Evolutionary conservation across 1,140 invertebrate genomes (phyloP).

Genomic region (Bombus confusus): DNA sequence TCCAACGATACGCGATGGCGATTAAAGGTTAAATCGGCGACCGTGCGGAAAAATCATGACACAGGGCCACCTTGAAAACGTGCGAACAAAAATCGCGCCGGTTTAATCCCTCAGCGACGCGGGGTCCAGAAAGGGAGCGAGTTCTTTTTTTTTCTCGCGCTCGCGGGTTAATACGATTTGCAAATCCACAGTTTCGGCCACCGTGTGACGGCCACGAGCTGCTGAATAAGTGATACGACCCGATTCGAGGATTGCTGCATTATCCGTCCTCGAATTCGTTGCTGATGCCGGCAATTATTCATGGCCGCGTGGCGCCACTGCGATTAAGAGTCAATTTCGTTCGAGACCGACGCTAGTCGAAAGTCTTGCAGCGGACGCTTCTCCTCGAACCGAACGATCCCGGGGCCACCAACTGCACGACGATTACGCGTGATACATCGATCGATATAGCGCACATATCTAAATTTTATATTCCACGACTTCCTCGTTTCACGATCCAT

Average conservation of each 20-base stretch:
- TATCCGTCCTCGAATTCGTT: conserved; percentile 79
- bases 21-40: conserved; percentile 7
- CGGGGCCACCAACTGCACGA: neutral
- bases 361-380: conserved; percentile 31
- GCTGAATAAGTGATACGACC: conserved; percentile 78
- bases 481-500: neutral
- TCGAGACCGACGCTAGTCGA: conserved; percentile 37
- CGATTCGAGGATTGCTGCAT: conserved; percentile 73
- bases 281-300: conserved; percentile 78
- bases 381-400: conserved; percentile 34
- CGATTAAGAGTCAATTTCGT: conserved; percentile 68
- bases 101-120: conserved; percentile 52
- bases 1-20: neutral
- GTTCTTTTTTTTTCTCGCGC: conserved; percentile 23
- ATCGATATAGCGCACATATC: neutral
- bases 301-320: conserved; percentile 73
- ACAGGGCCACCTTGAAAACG: conserved; percentile 30
- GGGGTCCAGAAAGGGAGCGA: neutral
- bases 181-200: conserved; percentile 70
- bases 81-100: conserved; percentile 56
- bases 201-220: conserved; percentile 57
- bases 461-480: neutral
- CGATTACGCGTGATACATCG: neutral
- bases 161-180: conserved; percentile 70
- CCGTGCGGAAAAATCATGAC: conserved; percentile 1